Percentiles rank a stretch among this genome's conserved stretches.
phyloP scores from a whole-genome alignment of 2,888 invertebrate genomes.

The Syritta pipiens region DNA sequence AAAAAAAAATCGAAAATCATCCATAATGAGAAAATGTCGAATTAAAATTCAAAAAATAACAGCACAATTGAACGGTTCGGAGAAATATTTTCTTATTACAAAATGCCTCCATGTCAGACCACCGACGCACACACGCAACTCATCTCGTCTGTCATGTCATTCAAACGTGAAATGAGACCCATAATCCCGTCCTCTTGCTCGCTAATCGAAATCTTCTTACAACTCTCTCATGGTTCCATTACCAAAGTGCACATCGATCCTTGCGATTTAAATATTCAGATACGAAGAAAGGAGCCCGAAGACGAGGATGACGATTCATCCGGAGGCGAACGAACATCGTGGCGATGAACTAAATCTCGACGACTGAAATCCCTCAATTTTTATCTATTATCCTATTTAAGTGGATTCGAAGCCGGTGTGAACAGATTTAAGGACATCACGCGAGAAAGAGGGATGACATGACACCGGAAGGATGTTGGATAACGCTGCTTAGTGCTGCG shows the following conservation, averaged over 20 bases:
- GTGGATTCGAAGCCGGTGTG: background rate
- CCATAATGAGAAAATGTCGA: slow-evolving; percentile 12
- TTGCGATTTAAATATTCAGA: slow-evolving; percentile 7
- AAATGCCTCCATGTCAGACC: background rate
- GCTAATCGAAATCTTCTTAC: background rate
- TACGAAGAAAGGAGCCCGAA: too few relatives aligned
- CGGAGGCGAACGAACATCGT: too few relatives aligned
- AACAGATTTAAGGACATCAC: background rate
- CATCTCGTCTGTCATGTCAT: slow-evolving; percentile 14
- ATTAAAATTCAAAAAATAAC: background rate
- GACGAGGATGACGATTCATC: too few relatives aligned
- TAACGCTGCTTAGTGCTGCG: background rate
- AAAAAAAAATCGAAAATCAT: background rate
- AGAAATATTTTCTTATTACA: slow-evolving; percentile 2
- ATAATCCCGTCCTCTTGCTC: slow-evolving; percentile 5
- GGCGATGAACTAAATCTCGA: background rate
- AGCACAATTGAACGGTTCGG: background rate
- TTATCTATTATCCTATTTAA: slow-evolving; percentile 22
- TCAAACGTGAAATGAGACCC: slow-evolving; percentile 9
- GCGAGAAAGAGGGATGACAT: background rate
- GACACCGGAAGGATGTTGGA: background rate
- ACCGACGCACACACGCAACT: too few relatives aligned
- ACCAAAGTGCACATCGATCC: slow-evolving; percentile 8
- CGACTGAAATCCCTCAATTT: slow-evolving; percentile 11
- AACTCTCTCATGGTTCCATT: background rate